A percentile compares a stretch with the other conserved stretches of the same genome.
Evolutionary conservation across 1,140 invertebrate genomes (phyloP).

Genomic region (Caenorhabditis brenneri): DNA sequence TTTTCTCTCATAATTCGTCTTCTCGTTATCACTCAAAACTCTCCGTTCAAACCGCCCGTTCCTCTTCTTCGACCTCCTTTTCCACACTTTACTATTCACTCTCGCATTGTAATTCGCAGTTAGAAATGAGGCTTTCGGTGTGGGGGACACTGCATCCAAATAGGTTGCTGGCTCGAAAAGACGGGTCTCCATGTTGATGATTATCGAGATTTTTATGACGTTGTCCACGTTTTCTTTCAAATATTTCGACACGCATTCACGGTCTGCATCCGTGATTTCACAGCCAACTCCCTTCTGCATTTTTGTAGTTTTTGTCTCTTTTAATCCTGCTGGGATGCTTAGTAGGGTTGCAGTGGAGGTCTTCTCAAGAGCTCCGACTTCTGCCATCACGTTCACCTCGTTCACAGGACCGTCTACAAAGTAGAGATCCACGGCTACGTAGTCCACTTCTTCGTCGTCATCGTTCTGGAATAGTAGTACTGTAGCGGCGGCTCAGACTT

Average conservation of each 20-base stretch:
- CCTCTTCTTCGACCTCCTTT: slow-evolving; percentile 40
- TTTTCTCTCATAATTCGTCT: slow-evolving; percentile 62
- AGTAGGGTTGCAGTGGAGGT: neutral
- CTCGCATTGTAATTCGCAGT: slow-evolving; percentile 68
- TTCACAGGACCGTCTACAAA: slow-evolving; percentile 57
- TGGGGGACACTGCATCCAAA: slow-evolving; percentile 67
- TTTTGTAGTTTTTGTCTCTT: slow-evolving; percentile 50
- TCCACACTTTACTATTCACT: slow-evolving; percentile 66
- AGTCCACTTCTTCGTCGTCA: slow-evolving; percentile 52
- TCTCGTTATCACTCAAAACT: slow-evolving; percentile 51
- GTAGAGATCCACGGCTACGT: slow-evolving; percentile 57
- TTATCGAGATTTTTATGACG: slow-evolving; percentile 60
- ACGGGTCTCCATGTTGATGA: slow-evolving; percentile 62
- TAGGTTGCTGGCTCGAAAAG: slow-evolving; percentile 65
- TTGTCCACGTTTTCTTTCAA: slow-evolving; percentile 59
- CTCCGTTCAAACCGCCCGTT: neutral
- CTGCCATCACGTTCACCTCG: slow-evolving; percentile 33
- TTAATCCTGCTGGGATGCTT: neutral
- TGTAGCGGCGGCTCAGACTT: neutral
- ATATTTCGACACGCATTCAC: slow-evolving; percentile 50
- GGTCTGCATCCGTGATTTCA: slow-evolving; percentile 52
- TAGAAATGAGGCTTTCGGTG: slow-evolving; percentile 66
- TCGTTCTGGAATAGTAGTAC: slow-evolving; percentile 39
- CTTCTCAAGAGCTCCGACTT: slow-evolving; percentile 3
- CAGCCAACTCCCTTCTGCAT: slow-evolving; percentile 51